Conservation (phyloP, 2,888 invertebrate genomes). For the Protonemura montana region DNA sequence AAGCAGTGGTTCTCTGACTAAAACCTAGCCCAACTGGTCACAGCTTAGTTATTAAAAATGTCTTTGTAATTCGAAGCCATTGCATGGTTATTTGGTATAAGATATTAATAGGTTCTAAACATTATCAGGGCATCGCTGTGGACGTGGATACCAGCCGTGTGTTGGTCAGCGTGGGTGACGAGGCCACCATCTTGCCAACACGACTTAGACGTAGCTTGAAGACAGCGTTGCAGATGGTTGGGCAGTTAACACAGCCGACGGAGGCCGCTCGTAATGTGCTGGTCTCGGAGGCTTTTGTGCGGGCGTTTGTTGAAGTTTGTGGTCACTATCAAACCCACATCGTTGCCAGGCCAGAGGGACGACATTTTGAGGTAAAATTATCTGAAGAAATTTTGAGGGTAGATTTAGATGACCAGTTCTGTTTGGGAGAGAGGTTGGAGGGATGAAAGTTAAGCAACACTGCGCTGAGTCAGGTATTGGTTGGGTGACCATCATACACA, state of each 20-base stretch:
- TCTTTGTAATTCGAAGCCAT: no score
- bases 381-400: background rate
- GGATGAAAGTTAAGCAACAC: no score
- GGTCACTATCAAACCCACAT: constrained; percentile 73
- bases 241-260: constrained; percentile 59
- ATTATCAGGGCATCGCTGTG: constrained; percentile 72
- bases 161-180: constrained; percentile 76
- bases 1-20: no score
- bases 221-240: constrained; percentile 62
- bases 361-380: constrained; percentile 58
- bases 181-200: constrained; percentile 76
- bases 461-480: no score
- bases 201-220: constrained; percentile 74
- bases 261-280: constrained; percentile 72
- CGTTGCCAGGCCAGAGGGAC: constrained; percentile 60
- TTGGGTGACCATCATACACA: no score
- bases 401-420: background rate
- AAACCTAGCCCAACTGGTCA: no score
- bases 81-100: no score
- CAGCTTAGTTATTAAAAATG: no score
- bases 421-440: no score
- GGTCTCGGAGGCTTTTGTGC: constrained; percentile 79
- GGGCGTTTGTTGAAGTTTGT: constrained; percentile 79
- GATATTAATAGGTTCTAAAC: no score
- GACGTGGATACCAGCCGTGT: constrained; percentile 74